Conservation (phyloP, 2,113 vertebrate species). For the Pseudopodoces humilis region DNA sequence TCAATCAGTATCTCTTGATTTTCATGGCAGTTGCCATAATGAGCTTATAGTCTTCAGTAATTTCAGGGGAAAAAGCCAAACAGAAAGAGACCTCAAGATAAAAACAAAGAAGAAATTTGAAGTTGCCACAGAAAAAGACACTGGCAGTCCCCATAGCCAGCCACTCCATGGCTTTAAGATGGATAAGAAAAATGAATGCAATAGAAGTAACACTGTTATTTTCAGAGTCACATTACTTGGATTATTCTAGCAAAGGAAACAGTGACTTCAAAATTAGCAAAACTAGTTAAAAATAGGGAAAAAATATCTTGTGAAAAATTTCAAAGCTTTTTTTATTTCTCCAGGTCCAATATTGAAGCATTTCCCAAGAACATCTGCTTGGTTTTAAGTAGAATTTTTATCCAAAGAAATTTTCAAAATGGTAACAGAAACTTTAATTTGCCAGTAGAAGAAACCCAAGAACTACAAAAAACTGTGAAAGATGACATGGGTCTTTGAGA, state of each 20-base stretch:
- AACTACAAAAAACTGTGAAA: neutral
- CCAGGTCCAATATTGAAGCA: neutral
- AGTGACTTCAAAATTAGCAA: slow-evolving; percentile 23
- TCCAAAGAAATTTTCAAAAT: slow-evolving; percentile 14
- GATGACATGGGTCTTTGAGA: neutral
- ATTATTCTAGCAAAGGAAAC: slow-evolving; percentile 51
- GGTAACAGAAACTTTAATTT: neutral
- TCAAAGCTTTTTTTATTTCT: neutral
- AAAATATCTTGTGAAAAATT: neutral
- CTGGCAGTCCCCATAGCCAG: neutral
- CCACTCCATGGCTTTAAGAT: neutral
- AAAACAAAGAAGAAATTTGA: neutral
- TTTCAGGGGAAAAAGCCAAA: neutral
- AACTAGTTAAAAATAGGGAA: neutral
- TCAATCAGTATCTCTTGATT: slow-evolving; percentile 45
- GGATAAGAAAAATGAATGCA: slow-evolving; percentile 29
- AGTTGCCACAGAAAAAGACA: slow-evolving; percentile 43
- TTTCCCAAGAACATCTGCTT: neutral
- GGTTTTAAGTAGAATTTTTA: neutral
- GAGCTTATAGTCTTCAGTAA: slow-evolving; percentile 47
- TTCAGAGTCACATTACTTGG: slow-evolving; percentile 67
- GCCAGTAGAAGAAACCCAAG: neutral
- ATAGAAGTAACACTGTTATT: slow-evolving; percentile 65
- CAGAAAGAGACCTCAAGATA: neutral
- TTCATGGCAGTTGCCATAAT: slow-evolving; percentile 19